Evolutionary conservation across 2,888 invertebrate genomes (phyloP), one percentile per base, ranked within the genome.

Genomic region (Apotomis turbidana): DNA sequence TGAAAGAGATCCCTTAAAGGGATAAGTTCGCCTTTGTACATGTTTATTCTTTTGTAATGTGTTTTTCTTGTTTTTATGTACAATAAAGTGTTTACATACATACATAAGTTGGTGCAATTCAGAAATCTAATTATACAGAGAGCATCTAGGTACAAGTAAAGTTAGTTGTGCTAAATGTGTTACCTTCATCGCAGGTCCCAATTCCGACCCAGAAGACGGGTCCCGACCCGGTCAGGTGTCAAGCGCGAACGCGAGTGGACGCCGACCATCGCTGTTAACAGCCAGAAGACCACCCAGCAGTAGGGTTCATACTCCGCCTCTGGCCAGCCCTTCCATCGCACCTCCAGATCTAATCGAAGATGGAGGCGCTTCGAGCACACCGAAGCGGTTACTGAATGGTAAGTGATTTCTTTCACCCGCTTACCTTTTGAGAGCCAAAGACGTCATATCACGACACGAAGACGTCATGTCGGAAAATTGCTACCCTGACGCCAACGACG

Each of bases 331-430:
- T 36, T 91, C 95, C 51, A 95, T 94, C 78, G 95, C 95, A 36
- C 95, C 94, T 12, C 95, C 95, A 69, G 96, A 96, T 80, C 88
- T 95, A 2, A 88, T 96, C 78, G 95, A 96, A 83, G 97, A 96
- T 80, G 97, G 96, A 75, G 97, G 97, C n/a, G 96, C 97, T 70
- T 96, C 96, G 15, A 97, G 97, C 79, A 97, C 97, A 51, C 97
- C 97, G 70, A 95, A 96, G 82, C 90, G 96, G 75, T 89, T 96
- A 75, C 94, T 96, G 76, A 95, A 94, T 76, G 95, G 95, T 94
- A 90, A 90, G 85, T 85, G 83, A 46, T 54, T 9, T 46, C 60
- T 27, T 0, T 27, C 27, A 27, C 27, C 27, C 27, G 27, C 15
- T 15, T 15, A 15, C 15, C 15, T 15, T 15, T 15, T 15, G 15